Evolutionary conservation across 2,888 invertebrate species (phyloP), one percentile per base, ranked within the genome.

Genomic region (Ophion obscuratus): DNA sequence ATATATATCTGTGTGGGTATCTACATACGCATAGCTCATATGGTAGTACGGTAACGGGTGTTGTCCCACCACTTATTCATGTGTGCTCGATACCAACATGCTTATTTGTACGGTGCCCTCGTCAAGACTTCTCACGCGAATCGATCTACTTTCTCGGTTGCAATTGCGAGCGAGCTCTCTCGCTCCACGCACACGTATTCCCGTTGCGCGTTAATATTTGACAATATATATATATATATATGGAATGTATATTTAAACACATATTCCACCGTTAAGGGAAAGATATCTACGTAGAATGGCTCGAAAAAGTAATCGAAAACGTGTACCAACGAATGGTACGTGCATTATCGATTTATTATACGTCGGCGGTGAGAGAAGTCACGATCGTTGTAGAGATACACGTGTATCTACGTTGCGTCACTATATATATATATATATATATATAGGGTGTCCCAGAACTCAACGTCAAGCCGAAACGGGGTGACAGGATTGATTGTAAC

Each of bases 131-230:
- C 64, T 74, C 84, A 66, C 81, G 75, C 85, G 86, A 82, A 85
- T 87, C 89, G 89, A 88, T 90, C 89, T 84, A 87, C 90, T 89
- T 89, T 89, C 86, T 78, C 87, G 74, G 67, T 68, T 59, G 67
- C 66, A 57, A 53, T 31, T 24, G 71, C 74, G 31, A 17, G 66
- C 17, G 47, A 47, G 64, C 62, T 17, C 64, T 9, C 47, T 67
- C 10, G n/a, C 17, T 57, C 20, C 24, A 27, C 57, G 57, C 40
- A 70, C 9, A 31, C 61, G 10, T 70, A 64, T 68, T 40, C 61
- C 24, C 53, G 44, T 47, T 47, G 44, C 78, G 70, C 64, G 75
- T 86, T 68, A 81, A 86, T 86, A 81, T 77, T 86, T 81, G 62
- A 86, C 64, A 14, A 40, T 40, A 40, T 40, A 40, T 40, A 40